Evolutionary conservation across 92 coral and sea anemone species (phyloP).

Genomic region (Heliopora coerulea): DNA sequence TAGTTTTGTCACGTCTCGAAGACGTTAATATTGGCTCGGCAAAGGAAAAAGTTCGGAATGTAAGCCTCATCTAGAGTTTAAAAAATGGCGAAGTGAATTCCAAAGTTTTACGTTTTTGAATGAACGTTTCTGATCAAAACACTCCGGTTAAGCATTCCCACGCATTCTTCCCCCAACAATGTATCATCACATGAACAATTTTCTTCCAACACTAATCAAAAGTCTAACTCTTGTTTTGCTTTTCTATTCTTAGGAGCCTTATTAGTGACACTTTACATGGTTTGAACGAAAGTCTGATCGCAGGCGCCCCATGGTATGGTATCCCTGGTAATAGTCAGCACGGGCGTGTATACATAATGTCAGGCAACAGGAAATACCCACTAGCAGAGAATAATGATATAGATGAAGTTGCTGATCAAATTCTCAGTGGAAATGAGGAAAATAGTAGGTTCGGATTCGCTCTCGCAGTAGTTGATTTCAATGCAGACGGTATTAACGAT

Average conservation of each 20-base stretch:
- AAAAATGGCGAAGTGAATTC: no score
- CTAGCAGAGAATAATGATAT: constrained; percentile 54
- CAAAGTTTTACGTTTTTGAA: no score
- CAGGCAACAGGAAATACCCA: constrained; percentile 50
- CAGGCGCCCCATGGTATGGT: constrained; percentile 93
- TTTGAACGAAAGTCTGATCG: constrained; percentile 46
- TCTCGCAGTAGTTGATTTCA: constrained; percentile 78
- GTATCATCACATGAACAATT: no score
- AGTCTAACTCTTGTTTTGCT: no score
- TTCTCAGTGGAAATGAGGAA: constrained; percentile 65
- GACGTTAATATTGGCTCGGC: no score
- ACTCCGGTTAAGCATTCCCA: no score
- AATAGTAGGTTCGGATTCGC: constrained; percentile 89
- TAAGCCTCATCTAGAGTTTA: no score
- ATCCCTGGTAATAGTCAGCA: constrained; percentile 79
- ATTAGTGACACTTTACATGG: constrained; percentile 70
- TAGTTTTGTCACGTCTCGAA: no score
- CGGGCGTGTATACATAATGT: constrained; percentile 78
- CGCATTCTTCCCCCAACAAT: no score
- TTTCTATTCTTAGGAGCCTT: constrained; percentile 59
- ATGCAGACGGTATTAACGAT: constrained; percentile 86
- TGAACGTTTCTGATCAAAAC: no score
- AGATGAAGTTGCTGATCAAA: constrained; percentile 61
- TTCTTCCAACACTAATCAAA: no score
- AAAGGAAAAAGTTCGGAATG: no score